A percentile compares a stretch with the other conserved stretches of the same genome.
Conservation (phyloP, 2,797 vertebrate genomes). For the Spatula versicolor region DNA sequence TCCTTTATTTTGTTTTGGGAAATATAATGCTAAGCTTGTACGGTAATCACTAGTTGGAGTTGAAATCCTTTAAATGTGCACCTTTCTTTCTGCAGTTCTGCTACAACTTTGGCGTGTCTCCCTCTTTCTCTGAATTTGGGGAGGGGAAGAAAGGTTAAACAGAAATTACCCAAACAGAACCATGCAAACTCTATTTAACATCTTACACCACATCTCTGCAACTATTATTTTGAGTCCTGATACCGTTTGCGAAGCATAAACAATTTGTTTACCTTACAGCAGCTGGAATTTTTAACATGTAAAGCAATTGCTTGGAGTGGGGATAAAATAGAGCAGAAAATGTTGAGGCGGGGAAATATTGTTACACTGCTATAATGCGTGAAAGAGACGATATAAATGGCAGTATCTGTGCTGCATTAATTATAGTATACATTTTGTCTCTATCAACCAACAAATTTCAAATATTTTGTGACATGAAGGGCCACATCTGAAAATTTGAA, state of each 20-base stretch:
- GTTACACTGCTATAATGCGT: neutral
- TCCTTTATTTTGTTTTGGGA: neutral
- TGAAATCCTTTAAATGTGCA: neutral
- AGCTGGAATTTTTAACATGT: neutral
- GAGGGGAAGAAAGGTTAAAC: neutral
- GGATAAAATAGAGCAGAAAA: neutral
- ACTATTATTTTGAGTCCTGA: neutral
- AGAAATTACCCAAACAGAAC: neutral
- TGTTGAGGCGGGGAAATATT: neutral
- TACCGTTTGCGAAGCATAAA: neutral
- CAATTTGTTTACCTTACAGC: neutral
- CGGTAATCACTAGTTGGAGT: neutral
- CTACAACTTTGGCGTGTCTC: neutral
- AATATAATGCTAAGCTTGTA: neutral
- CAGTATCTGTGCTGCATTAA: neutral
- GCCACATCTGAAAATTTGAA: neutral
- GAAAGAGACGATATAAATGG: neutral
- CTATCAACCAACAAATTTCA: neutral
- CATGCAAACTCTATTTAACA: neutral
- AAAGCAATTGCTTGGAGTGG: neutral
- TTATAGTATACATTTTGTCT: neutral
- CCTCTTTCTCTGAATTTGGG: neutral
- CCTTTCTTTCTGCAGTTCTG: neutral
- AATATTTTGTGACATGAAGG: neutral
- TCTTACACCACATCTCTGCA: neutral